phyloP scores from a whole-genome alignment of 2,113 vertebrate genomes.

The western clawed frog (Xenopus tropicalis) region UCB_Xtro_10.0 CM004452.2:10471001-10471500 shows the following conservation, averaged over 20 bases:
- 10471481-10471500: too few species aligned
- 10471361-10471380: constrained; percentile 71
- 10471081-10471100: constrained; percentile 49
- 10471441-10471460: constrained; percentile 66
- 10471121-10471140: constrained; percentile 65
- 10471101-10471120: constrained; percentile 66
- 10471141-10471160: constrained; percentile 55
- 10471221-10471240: too few species aligned
- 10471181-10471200: too few species aligned
- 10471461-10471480: background rate
- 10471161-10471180: constrained; percentile 5
- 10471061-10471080: constrained; percentile 47
- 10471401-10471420: constrained; percentile 70
- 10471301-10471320: constrained; percentile 85
- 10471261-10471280: constrained; percentile 55
- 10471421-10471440: constrained; percentile 75
- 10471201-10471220: background rate
- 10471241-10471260: constrained; percentile 66
- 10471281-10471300: constrained; percentile 76
- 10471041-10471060: constrained; percentile 53
- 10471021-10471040: constrained; percentile 45
- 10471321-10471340: constrained; percentile 76
- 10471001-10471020: too few species aligned
- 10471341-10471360: constrained; percentile 69
- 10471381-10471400: constrained; percentile 74